Percentiles rank a stretch among this genome's conserved stretches.
phyloP scores from a whole-genome alignment of 1,140 invertebrate species.

The Lordiphosa mommai region DNA sequence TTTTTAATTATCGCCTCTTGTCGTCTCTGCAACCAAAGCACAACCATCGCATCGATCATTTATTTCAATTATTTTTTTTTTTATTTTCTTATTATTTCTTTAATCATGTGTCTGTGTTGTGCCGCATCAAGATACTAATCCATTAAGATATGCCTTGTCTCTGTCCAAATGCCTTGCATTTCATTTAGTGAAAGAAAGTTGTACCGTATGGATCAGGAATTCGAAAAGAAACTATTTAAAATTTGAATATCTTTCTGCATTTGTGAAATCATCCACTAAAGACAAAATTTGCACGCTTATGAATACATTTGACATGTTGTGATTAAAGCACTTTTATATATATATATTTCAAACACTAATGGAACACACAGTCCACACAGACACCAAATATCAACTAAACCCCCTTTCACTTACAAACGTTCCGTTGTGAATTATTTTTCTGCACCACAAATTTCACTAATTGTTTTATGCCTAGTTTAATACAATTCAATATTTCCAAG shows the following conservation, averaged over 20 bases:
- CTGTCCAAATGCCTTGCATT: conserved; percentile 21
- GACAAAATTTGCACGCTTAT: too few species aligned
- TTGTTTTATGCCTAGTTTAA: conserved; percentile 16
- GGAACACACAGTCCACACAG: conserved; percentile 18
- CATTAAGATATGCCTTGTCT: conserved; percentile 8
- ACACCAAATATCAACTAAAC: conserved; percentile 31
- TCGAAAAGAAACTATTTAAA: too few species aligned
- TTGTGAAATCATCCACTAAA: too few species aligned
- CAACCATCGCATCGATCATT: conserved; percentile 13
- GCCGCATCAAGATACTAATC: conserved; percentile 26
- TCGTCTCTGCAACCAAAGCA: neutral
- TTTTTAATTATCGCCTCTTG: conserved; percentile 1
- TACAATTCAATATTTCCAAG: neutral
- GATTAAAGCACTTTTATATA: conserved; percentile 22
- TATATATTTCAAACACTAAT: conserved; percentile 38
- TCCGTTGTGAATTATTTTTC: conserved; percentile 22
- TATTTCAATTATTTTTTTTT: neutral
- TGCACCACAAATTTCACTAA: conserved; percentile 11
- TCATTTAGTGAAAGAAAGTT: conserved; percentile 9
- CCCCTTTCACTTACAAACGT: conserved; percentile 27
- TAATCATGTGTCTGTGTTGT: conserved; percentile 16
- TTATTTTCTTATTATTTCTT: neutral
- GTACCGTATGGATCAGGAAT: too few species aligned
- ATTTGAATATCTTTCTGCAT: too few species aligned
- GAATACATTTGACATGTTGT: conserved; percentile 33